Base-by-base conservation (phyloP, 2,797 vertebrate species). In the Danio albolineatus region DNA sequence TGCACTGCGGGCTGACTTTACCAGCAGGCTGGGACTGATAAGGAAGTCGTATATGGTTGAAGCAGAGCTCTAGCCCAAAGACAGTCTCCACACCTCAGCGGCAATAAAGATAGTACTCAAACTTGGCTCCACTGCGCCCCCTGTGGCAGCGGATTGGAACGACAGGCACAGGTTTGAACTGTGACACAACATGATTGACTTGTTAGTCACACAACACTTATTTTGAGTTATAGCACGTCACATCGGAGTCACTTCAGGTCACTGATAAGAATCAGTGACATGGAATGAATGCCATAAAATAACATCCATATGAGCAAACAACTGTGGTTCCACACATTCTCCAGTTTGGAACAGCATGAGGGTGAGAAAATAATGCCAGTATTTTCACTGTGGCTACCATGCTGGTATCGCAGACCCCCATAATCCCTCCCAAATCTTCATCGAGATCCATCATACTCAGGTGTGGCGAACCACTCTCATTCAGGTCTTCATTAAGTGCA, bases 11-110 rank as follows among this genome's bases (percentile, higher is more conserved):
- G 91, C 91, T 91, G 91, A 89, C 88, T 92, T 90, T 88, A 92
- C 89, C 90, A 90, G 91, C 91, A 92, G 92, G 91, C 92, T 91
- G 91, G 90, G 84, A 88, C 89, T 90, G 92, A 93, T 94, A 93
- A 93, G 92, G 84, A 74, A 92, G 88, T 86, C 89, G 83, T 89
- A 87, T 87, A 76, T 87, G 83, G 89, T 90, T 91, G 53, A 79
- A 72, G 71, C 64, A 8, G 43, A 28, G 59, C 62, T 77, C 62
- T 14, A 70, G 76, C 44, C 88, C 86, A 90, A 89, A 74, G 74
- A 64, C 69, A 4, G 88, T 90, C 88, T 88, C 88, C 89, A 88
- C 64, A 87, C 88, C 90, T 88, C 81, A 88, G 86, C 90, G 90
- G 88, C 87, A 86, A 91, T 91, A 90, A 88, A 89, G 89, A 90